Percentiles rank a stretch among this genome's conserved stretches.
These are phyloP conservation scores for Dromaius novaehollandiae DNA, from an alignment of 2,113 vertebrate species.

Conservation along the genomic window DNA sequence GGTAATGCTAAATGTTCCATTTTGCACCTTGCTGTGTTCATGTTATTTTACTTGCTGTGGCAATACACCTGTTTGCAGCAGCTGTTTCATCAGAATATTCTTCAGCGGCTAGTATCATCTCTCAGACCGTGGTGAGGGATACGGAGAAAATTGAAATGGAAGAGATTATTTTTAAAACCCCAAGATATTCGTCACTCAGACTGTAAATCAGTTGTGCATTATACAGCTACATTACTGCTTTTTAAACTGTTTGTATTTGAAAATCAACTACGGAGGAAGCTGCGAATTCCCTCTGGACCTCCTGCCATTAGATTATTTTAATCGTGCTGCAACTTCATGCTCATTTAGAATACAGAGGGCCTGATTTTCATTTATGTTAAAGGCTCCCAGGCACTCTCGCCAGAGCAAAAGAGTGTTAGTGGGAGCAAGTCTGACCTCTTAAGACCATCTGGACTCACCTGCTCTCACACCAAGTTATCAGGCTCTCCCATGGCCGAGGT, in stretches of 20 bases:
- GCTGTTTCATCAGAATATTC: background rate
- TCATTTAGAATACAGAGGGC: conserved; percentile 4
- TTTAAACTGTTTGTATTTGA: conserved; percentile 15
- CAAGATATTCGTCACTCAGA: background rate
- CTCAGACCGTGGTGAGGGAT: background rate
- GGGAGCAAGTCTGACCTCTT: background rate
- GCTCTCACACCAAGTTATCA: background rate
- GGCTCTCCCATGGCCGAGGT: background rate
- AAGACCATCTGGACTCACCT: background rate
- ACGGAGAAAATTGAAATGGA: conserved; percentile 2
- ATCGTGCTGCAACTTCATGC: background rate
- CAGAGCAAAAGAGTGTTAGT: background rate
- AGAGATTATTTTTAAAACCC: conserved; percentile 11
- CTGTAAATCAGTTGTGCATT: background rate
- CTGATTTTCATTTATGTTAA: background rate
- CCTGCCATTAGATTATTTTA: background rate
- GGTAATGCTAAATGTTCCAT: conserved; percentile 42
- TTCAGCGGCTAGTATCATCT: background rate
- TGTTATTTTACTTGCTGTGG: background rate
- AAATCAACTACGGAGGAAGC: background rate
- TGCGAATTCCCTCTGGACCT: background rate
- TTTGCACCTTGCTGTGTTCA: background rate
- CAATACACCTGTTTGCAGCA: conserved; percentile 3
- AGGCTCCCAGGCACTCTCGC: background rate
- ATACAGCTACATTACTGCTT: background rate